These are phyloP conservation scores for Aythya baeri DNA, from an alignment of 2,113 vertebrate species.

Conservation along the genomic window DNA sequence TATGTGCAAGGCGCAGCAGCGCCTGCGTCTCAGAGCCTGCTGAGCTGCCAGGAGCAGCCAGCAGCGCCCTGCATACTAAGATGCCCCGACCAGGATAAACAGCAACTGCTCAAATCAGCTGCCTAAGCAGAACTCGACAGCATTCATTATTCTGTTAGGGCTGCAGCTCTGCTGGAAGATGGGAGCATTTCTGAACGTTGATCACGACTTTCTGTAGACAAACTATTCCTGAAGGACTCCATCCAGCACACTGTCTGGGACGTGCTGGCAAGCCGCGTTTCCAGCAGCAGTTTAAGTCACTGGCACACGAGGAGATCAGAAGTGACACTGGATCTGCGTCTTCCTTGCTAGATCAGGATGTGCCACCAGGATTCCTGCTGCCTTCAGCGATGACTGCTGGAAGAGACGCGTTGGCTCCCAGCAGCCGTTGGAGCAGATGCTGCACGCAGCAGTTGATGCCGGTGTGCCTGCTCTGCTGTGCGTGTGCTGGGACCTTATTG, in stretches of 20 bases:
- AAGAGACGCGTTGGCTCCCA: neutral
- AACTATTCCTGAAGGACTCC: neutral
- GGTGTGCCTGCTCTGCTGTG: neutral
- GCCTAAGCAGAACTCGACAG: neutral
- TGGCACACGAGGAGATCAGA: neutral
- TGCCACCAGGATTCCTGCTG: neutral
- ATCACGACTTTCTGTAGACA: neutral
- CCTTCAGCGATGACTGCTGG: neutral
- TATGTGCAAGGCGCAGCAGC: neutral
- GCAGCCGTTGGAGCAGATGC: neutral
- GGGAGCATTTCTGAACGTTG: neutral
- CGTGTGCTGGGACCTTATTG: neutral
- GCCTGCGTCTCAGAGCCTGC: neutral
- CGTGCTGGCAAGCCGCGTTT: neutral
- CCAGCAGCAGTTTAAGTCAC: neutral
- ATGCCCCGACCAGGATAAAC: neutral
- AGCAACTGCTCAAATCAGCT: neutral
- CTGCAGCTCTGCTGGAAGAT: neutral
- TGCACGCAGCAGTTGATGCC: accelerated
- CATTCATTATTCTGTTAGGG: neutral
- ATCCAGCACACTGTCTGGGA: neutral
- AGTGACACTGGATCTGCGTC: neutral
- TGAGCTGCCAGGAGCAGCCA: neutral
- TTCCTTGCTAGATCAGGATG: neutral
- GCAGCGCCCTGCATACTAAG: neutral